Evolutionary conservation across 2,888 invertebrate genomes (phyloP).

Genomic region (Amphipoea oculea): DNA sequence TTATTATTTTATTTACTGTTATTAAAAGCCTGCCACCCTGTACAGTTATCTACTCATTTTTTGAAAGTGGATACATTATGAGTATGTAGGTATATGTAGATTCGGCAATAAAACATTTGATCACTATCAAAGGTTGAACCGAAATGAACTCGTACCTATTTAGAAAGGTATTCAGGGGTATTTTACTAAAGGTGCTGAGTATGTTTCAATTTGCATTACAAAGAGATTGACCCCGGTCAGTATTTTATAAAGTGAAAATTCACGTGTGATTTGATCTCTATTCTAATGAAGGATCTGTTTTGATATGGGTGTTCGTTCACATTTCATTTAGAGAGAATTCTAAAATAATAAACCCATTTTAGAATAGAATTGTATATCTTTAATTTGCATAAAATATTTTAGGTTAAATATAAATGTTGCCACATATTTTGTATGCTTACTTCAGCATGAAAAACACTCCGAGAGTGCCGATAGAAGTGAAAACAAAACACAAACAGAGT

Average conservation of each 20-base stretch:
- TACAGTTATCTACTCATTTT: neutral
- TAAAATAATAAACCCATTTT: neutral
- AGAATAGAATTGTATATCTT: neutral
- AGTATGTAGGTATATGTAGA: too few species aligned
- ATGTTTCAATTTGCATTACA: slow-evolving; percentile 43
- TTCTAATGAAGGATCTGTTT: slow-evolving; percentile 19
- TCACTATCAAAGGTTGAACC: slow-evolving; percentile 1
- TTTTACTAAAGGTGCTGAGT: neutral
- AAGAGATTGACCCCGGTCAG: slow-evolving; percentile 19
- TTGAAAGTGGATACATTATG: too few species aligned
- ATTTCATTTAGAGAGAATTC: neutral
- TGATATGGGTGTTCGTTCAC: slow-evolving; percentile 5
- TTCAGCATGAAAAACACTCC: neutral
- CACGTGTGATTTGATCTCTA: slow-evolving; percentile 7
- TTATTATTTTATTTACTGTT: too few species aligned
- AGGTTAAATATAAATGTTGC: neutral
- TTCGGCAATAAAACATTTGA: neutral
- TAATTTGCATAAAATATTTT: neutral
- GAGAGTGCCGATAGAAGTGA: too few species aligned
- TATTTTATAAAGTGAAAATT: slow-evolving; percentile 4
- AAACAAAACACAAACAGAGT: too few species aligned
- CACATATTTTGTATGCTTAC: neutral
- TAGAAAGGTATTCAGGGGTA: neutral
- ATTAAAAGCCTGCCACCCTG: neutral
- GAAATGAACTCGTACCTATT: neutral